A percentile compares a stretch with the other conserved stretches of the same genome.
phyloP scores from a whole-genome alignment of 2,113 vertebrate genomes.

The Hydrolagus affinis region DNA sequence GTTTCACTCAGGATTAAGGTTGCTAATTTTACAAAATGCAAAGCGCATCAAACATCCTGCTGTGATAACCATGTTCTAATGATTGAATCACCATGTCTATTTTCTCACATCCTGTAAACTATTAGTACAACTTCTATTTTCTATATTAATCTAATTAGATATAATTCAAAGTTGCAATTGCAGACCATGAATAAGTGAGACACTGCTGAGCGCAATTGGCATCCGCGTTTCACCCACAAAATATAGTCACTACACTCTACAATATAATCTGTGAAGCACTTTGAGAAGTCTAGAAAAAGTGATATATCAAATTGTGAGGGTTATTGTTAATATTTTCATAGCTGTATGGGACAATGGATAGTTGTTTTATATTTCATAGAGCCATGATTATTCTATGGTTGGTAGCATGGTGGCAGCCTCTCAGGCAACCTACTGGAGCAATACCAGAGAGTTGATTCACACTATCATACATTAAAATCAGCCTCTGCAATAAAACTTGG shows the following conservation, averaged over 20 bases:
- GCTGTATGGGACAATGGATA: too few species aligned
- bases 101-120: neutral
- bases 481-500: too few species aligned
- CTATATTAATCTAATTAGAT: slow-evolving; percentile 9
- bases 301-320: neutral
- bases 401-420: too few species aligned
- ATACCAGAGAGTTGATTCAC: too few species aligned
- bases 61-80: neutral
- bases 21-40: neutral
- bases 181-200: neutral
- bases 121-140: neutral
- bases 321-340: neutral
- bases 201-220: neutral
- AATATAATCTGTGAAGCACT: neutral
- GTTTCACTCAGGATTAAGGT: too few species aligned
- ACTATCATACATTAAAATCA: too few species aligned
- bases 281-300: too few species aligned
- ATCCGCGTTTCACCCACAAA: neutral
- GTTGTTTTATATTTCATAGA: too few species aligned
- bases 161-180: neutral
- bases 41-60: neutral
- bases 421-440: too few species aligned
- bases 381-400: too few species aligned
- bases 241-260: too few species aligned
- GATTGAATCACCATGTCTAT: neutral